Base-by-base conservation (phyloP, 2,888 invertebrate genomes). In the Yponomeuta plumbellus region DNA sequence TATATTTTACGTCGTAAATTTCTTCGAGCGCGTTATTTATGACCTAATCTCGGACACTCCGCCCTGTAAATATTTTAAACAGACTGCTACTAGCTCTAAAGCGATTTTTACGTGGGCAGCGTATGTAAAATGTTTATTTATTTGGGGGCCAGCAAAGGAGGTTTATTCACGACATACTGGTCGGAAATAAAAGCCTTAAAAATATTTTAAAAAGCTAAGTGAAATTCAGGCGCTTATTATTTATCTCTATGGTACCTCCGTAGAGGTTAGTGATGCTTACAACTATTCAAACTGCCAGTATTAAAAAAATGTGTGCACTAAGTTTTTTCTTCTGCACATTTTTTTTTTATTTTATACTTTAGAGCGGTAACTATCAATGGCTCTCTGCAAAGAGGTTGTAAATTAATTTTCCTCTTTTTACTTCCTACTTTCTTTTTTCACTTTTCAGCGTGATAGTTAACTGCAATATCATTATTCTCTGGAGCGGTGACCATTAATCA, bases 21-120 rank as follows among this genome's bases (percentile, higher is more conserved):
- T 22, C 59, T 21, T 59, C 11, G 23, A 59, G 23, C 59, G 59
- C 59, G 59, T 59, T 59, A 59, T 59, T 59, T 59, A 59, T 21
- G 11, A 20, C 59, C n/a, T 59, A 59, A 59, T 59, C 59, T 59
- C 59, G 59, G 23, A 59, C 59, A 23, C 21, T 13, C 44, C 17
- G 44, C 17, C 17, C 44, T 52, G 44, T 52, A 52, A 52, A 52
- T 52, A 52, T 52, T 52, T 52, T 52, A 52, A 52, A 52, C 44
- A 52, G 44, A 52, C 10, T 34, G 44, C 17, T 52, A 13, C 17
- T 52, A 52, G 44, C 34, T 34, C 34, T 34, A 34, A 52, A 52
- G 44, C 44, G 44, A 52, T 52, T 52, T 52, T 17, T 17, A 52
- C 44, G 13, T 52, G 44, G 44, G 17, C 13, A 17, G 44, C 44